Evolutionary conservation across 2,888 invertebrate species (phyloP).

Genomic region (Andrena fulva): DNA sequence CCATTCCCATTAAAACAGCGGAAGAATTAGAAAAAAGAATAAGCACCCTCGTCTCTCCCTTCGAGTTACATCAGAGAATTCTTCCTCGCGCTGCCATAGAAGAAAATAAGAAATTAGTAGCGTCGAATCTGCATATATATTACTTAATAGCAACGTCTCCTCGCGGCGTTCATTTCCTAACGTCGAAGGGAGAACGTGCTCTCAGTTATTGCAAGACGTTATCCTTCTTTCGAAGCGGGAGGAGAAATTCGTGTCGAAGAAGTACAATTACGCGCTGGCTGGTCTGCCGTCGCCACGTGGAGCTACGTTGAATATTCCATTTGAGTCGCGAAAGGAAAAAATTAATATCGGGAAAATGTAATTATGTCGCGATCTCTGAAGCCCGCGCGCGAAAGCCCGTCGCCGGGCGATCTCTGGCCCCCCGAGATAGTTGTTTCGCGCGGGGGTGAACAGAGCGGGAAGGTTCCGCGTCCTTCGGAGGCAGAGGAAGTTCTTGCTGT

Average conservation of each 20-base stretch:
- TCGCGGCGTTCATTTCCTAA: neutral
- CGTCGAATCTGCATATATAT: neutral
- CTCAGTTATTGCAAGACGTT: neutral
- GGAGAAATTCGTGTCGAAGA: neutral
- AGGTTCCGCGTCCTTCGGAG: conserved; percentile 49
- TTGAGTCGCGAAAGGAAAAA: conserved; percentile 19
- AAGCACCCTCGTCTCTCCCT: no score
- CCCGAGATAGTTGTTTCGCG: conserved; percentile 37
- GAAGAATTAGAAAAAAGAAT: no score
- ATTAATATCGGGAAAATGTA: conserved; percentile 29
- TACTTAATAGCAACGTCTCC: neutral
- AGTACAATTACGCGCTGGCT: conserved; percentile 7
- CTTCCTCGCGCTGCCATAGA: no score
- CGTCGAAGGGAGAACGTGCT: neutral
- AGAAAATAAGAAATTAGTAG: neutral
- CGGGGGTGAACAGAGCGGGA: conserved; percentile 29
- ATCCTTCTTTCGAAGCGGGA: neutral
- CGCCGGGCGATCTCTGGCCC: conserved; percentile 14
- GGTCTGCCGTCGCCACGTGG: neutral
- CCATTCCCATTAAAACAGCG: no score
- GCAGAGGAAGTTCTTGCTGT: conserved; percentile 46
- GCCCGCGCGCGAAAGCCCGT: conserved; percentile 33
- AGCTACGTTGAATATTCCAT: conserved; percentile 12
- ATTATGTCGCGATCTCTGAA: conserved; percentile 32
- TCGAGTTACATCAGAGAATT: no score